Evolutionary conservation across 1,140 invertebrate species (phyloP).

Genomic region (Euglossa dilemma): DNA sequence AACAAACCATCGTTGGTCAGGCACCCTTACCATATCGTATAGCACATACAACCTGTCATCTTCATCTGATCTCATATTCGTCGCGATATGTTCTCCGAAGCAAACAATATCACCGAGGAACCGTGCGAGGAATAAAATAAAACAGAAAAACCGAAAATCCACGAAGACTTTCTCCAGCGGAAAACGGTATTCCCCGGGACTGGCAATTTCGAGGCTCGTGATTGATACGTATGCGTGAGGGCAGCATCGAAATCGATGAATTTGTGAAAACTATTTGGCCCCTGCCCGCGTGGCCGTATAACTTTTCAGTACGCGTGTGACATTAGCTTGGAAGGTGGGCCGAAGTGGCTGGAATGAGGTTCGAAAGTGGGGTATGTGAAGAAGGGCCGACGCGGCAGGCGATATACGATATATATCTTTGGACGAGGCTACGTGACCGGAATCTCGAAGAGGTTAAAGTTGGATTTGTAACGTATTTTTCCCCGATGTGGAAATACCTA

Average conservation of each 20-base stretch:
- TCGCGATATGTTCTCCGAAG: too few species aligned
- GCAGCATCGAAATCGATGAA: background rate
- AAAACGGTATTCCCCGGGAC: too few species aligned
- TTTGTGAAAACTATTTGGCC: slow-evolving; percentile 19
- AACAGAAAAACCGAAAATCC: too few species aligned
- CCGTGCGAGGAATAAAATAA: too few species aligned
- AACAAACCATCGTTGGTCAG: background rate
- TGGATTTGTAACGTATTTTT: slow-evolving; percentile 77
- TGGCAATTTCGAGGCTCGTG: too few species aligned
- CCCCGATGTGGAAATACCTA: slow-evolving; percentile 70
- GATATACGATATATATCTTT: slow-evolving; percentile 71
- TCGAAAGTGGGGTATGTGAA: slow-evolving; percentile 67
- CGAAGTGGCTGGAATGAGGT: slow-evolving; percentile 61
- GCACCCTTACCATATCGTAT: background rate
- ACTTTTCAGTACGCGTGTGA: slow-evolving; percentile 62
- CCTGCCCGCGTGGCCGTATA: slow-evolving; percentile 7
- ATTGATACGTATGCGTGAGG: background rate
- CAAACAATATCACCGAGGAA: too few species aligned
- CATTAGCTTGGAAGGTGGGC: slow-evolving; percentile 55
- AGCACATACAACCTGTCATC: too few species aligned
- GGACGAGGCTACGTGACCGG: slow-evolving; percentile 70
- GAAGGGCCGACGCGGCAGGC: slow-evolving; percentile 67
- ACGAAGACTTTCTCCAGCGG: too few species aligned
- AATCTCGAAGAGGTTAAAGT: slow-evolving; percentile 72
- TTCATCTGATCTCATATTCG: too few species aligned